phyloP scores from a whole-genome alignment of 2,797 vertebrate genomes.

The Protosalanx chinensis region DNA sequence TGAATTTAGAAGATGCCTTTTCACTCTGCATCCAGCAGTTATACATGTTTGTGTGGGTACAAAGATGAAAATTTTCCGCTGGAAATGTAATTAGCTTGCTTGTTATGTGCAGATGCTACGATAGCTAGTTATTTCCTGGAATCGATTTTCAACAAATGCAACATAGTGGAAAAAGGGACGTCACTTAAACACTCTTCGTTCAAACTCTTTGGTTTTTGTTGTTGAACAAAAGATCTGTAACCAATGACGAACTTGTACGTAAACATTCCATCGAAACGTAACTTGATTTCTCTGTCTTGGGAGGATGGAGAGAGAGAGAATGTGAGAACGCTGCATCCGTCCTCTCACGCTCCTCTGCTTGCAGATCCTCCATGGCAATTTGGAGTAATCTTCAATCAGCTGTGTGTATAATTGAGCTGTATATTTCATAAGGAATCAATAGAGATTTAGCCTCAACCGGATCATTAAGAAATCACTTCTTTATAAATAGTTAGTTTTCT shows the following conservation, averaged over 20 bases:
- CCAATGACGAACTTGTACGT: constrained; percentile 8
- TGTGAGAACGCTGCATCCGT: constrained; percentile 26
- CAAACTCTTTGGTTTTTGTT: not conserved
- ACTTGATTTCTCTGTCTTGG: constrained; percentile 18
- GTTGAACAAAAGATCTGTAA: not conserved
- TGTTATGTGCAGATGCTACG: not conserved
- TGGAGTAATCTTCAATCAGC: constrained; percentile 69
- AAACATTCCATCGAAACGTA: constrained; percentile 11
- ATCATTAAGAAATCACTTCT: constrained; percentile 63
- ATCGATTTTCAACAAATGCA: not conserved
- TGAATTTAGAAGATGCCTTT: constrained; percentile 6
- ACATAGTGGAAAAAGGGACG: not conserved
- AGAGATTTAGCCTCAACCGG: constrained; percentile 65
- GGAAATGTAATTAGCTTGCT: not conserved
- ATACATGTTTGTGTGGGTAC: too few species aligned
- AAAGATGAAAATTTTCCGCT: not conserved
- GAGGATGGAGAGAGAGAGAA: constrained; percentile 23
- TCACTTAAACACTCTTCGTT: too few species aligned
- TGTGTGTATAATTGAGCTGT: constrained; percentile 75
- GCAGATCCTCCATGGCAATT: constrained; percentile 44
- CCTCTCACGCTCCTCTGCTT: not conserved
- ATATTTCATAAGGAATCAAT: constrained; percentile 77
- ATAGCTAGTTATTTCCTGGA: not conserved
- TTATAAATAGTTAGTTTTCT: constrained; percentile 69
- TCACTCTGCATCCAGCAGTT: constrained; percentile 23